Conservation (phyloP, 1,140 invertebrate genomes). For the Lasioglossum baleicum region DNA sequence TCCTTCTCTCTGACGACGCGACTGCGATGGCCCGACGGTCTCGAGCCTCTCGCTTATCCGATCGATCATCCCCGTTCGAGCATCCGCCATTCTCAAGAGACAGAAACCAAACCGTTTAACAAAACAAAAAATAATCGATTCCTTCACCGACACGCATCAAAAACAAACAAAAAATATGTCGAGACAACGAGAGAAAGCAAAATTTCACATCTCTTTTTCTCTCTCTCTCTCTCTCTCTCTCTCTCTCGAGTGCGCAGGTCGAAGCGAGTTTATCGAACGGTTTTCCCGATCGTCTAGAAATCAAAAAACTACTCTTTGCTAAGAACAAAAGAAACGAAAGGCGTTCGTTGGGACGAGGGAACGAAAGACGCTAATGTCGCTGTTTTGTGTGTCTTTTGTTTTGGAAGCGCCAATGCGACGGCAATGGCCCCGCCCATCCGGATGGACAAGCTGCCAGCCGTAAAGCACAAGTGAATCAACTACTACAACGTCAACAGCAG, state of each 20-base stretch:
- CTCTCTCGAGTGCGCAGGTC: too few relatives aligned
- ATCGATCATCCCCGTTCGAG: not conserved
- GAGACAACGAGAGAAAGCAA: too few relatives aligned
- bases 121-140: not conserved
- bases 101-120: too few relatives aligned
- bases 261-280: too few relatives aligned
- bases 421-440: constrained; percentile 66
- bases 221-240: too few relatives aligned
- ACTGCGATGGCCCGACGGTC: constrained; percentile 5
- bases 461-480: constrained; percentile 69
- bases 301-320: too few relatives aligned
- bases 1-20: constrained; percentile 51
- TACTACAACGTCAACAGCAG: constrained; percentile 31
- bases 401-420: constrained; percentile 76
- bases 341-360: constrained; percentile 20
- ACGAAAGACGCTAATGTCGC: constrained; percentile 70
- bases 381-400: constrained; percentile 76
- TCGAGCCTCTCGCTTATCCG: constrained; percentile 33
- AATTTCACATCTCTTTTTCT: too few relatives aligned
- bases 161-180: not conserved
- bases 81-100: not conserved
- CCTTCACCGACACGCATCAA: too few relatives aligned
- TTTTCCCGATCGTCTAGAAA: too few relatives aligned
- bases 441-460: constrained; percentile 69
- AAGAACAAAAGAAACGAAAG: not conserved